Percentiles rank a stretch among this genome's conserved stretches.
phyloP scores from a whole-genome alignment of 2,888 invertebrate species.

The Eupithecia insigniata region DNA sequence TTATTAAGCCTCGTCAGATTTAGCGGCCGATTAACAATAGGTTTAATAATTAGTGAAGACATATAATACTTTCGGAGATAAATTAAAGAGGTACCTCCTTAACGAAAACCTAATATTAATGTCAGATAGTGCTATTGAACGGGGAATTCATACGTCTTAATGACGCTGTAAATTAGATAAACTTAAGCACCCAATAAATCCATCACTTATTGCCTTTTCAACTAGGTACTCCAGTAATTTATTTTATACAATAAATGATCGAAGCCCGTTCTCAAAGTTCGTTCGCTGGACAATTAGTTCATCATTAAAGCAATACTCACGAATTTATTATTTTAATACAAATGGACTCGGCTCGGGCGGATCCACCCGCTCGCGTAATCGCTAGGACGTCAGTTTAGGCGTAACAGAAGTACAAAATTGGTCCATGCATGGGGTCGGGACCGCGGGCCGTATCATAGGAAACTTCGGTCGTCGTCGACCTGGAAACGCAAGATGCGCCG shows the following conservation, averaged over 20 bases:
- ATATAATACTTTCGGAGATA: constrained; percentile 40
- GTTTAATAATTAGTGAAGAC: constrained; percentile 42
- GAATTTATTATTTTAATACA: constrained; percentile 63
- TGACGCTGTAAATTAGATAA: constrained; percentile 71
- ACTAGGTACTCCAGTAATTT: constrained; percentile 54
- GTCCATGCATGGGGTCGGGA: constrained; percentile 70
- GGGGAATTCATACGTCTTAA: constrained; percentile 60
- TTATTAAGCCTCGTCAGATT: constrained; percentile 76
- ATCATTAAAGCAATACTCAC: constrained; percentile 62
- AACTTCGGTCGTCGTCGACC: constrained; percentile 72
- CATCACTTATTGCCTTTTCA: constrained; percentile 68
- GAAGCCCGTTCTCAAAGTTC: constrained; percentile 54
- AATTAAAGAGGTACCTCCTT: constrained; percentile 28
- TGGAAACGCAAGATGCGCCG: constrained; percentile 69
- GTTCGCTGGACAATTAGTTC: constrained; percentile 57
- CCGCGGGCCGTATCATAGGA: constrained; percentile 72
- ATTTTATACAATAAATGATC: constrained; percentile 52
- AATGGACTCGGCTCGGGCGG: constrained; percentile 71
- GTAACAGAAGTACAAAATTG: constrained; percentile 79
- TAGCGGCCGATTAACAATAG: constrained; percentile 62
- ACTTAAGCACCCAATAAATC: constrained; percentile 77
- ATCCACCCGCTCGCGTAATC: constrained; percentile 61
- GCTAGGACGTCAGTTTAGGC: constrained; percentile 74
- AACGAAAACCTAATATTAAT: constrained; percentile 46
- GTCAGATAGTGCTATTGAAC: constrained; percentile 66